Percentiles rank a stretch among this genome's conserved stretches.
Evolutionary conservation across 1,140 invertebrate genomes (phyloP).

Genomic region (Venturia canescens): DNA sequence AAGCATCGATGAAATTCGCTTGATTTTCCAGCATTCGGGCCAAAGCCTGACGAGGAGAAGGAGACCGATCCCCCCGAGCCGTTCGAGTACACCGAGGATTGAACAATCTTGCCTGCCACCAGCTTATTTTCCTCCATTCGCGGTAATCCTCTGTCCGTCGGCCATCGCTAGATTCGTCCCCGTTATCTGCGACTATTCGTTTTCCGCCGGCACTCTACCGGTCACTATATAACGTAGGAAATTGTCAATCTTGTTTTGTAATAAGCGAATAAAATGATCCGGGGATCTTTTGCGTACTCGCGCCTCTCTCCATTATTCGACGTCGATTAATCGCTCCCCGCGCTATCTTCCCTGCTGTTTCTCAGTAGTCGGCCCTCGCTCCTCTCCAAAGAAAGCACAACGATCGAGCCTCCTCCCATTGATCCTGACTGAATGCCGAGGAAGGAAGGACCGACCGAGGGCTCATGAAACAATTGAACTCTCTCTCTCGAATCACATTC

Average conservation of each 20-base stretch:
- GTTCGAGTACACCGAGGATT: constrained; percentile 96
- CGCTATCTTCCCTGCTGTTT: no score
- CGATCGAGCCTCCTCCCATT: not conserved
- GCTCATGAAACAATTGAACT: no score
- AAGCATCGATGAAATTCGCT: no score
- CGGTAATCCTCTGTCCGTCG: constrained; percentile 21
- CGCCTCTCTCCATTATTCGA: no score
- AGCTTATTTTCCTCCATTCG: not conserved
- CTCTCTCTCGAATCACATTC: no score
- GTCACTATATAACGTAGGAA: not conserved
- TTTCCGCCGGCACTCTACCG: not conserved
- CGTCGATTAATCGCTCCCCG: no score
- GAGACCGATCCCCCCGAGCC: constrained; percentile 98
- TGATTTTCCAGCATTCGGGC: constrained; percentile 87
- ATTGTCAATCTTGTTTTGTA: constrained; percentile 30
- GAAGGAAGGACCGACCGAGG: no score
- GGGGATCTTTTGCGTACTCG: constrained; percentile 1
- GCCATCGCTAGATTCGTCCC: constrained; percentile 20
- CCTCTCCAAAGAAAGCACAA: not conserved
- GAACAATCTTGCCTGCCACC: constrained; percentile 61
- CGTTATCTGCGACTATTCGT: not conserved
- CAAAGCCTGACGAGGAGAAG: constrained; percentile 95
- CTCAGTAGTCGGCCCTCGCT: no score
- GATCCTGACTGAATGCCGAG: not conserved
- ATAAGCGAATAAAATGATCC: constrained; percentile 34